These are phyloP conservation scores for Molossus molossus DNA, from an alignment of 2,797 vertebrate species.

Conservation along the genomic window DNA sequence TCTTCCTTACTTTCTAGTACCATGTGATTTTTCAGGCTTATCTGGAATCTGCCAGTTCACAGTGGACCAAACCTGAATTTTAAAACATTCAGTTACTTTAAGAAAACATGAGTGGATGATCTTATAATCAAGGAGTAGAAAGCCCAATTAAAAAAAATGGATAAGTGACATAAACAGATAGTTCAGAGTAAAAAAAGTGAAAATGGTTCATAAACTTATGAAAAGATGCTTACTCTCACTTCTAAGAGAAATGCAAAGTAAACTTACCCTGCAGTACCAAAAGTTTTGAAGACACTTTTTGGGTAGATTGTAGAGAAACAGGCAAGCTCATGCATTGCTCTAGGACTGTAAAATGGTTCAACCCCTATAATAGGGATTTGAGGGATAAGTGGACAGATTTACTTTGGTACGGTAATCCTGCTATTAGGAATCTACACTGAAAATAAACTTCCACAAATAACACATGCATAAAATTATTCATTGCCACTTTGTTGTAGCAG, in stretches of 20 bases:
- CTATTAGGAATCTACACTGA: not conserved
- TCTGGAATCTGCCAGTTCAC: conserved; percentile 33
- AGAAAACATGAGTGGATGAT: not conserved
- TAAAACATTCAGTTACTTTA: not conserved
- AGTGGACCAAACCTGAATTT: conserved; percentile 12
- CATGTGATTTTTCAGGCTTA: not conserved
- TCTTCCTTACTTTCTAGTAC: not conserved
- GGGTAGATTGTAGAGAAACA: not conserved
- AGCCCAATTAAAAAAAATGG: not conserved
- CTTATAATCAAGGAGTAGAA: conserved; percentile 1
- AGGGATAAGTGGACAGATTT: not conserved
- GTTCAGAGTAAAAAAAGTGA: not conserved
- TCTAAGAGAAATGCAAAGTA: not conserved
- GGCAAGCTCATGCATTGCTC: not conserved
- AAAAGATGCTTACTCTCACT: not conserved
- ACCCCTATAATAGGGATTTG: not conserved
- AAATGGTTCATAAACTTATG: not conserved
- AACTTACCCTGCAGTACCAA: not conserved
- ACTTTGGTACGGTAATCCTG: not conserved
- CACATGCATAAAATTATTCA: conserved; percentile 19
- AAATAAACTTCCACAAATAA: conserved; percentile 50
- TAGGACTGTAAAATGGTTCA: not conserved
- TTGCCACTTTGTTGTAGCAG: conserved; percentile 7
- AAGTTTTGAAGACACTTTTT: not conserved
- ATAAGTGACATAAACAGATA: not conserved